Evolutionary conservation across 30 jellyfish, hydroid and myxozoan genomes (phyloP), one percentile per base, ranked within the genome.

Genomic region (Aurelia sp.): DNA sequence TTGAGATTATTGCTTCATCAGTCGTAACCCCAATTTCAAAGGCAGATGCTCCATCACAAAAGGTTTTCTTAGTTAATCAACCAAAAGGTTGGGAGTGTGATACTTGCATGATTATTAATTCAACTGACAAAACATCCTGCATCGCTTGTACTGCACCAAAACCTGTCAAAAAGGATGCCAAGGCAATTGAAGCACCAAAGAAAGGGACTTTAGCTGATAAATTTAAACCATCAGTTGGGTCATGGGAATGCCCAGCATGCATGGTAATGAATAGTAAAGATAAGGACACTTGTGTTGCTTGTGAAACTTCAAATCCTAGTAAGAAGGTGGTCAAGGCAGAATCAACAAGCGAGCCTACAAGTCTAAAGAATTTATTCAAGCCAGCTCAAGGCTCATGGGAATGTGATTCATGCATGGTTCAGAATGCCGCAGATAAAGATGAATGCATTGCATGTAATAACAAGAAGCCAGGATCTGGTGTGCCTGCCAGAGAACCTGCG

Each of bases 171-270:
- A 22, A 70, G 3, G 59, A 50, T 10, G 69, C 78, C 17, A 57
- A 31, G 31, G 40, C 15, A 55, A n/a, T 44, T 11, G 67, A 55
- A 31, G 53, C 35, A 10, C 12, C 17, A 1, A 82, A 20, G 2
- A 41, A 44, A 31, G 47, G 15, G 44, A 58, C 92, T 58, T 30
- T 82, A 21, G 76, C 52, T 13, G 60, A 48, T 19, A 82, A 69
- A 47, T 85, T 85, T 51, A 90, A 74, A 41, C 73, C 85, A 10
- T 6, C 74, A 13, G 85, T 68, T 5, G 90, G 92, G 0, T 76
- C 93, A 44, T 89, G 97, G 97, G 95, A 74, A 16, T 89, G 97
- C 65, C 31, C 65, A 11, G 41, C 70, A n/a, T 89, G 97, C 59
- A 61, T 89, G 85, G 5, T 89, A 12, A 47, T 67, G 76, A 89